Evolutionary conservation across 2,113 vertebrate genomes (phyloP).

Genomic region (Cettia cetti): DNA sequence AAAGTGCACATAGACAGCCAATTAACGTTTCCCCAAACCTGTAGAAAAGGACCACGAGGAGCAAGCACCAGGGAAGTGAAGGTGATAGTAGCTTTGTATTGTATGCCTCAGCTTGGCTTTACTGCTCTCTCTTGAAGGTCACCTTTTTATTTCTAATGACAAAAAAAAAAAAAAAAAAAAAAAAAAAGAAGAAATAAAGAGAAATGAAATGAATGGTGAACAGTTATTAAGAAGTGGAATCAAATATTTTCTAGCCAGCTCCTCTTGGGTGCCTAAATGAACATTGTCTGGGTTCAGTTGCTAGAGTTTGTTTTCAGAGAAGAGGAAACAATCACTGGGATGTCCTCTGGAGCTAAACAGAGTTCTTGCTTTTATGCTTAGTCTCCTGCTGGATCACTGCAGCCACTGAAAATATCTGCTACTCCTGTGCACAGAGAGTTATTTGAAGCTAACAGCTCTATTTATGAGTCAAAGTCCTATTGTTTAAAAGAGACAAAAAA

Average conservation of each 20-base stretch:
- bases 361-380: background rate
- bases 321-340: background rate
- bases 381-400: background rate
- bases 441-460: background rate
- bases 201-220: background rate
- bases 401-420: background rate
- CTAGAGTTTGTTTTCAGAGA: background rate
- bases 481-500: background rate
- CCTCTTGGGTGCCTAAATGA: background rate
- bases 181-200: background rate
- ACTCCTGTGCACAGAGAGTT: background rate
- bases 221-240: background rate
- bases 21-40: background rate
- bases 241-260: background rate
- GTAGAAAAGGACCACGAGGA: background rate
- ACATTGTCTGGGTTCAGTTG: background rate
- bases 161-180: background rate
- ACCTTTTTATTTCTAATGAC: background rate
- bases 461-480: background rate
- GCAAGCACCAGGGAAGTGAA: background rate
- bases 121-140: background rate
- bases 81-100: background rate
- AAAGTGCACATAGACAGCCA: background rate
- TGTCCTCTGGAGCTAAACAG: background rate
- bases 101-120: background rate